phyloP scores from a whole-genome alignment of 2,113 vertebrate genomes.

The Centropus bengalensis region DNA sequence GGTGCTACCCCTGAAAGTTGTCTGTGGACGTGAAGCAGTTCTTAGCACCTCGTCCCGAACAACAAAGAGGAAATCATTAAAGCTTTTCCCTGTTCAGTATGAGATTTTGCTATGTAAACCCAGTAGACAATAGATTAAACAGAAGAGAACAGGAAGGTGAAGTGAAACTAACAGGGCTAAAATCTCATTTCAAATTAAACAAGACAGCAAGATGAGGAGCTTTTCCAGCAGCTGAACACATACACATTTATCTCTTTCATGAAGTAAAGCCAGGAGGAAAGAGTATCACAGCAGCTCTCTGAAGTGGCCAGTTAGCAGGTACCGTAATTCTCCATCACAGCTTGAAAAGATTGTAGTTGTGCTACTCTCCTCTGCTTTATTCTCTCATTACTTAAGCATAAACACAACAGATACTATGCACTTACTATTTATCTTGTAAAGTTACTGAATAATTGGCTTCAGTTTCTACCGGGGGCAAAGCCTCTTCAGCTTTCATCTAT shows the following conservation, averaged over 20 bases:
- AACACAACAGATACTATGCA: background rate
- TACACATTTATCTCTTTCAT: background rate
- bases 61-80: background rate
- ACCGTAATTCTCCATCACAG: background rate
- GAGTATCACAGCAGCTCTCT: background rate
- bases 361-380: background rate
- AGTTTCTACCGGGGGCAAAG: background rate
- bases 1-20: background rate
- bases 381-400: background rate
- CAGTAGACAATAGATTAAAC: background rate
- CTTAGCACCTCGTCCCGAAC: background rate
- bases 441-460: background rate
- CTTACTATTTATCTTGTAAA: background rate
- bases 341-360: background rate
- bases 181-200: background rate
- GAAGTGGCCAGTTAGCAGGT: background rate
- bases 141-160: background rate
- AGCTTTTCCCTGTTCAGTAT: background rate
- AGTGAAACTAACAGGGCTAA: background rate
- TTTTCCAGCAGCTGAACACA: background rate
- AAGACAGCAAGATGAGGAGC: background rate
- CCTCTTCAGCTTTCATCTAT: background rate
- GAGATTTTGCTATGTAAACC: background rate
- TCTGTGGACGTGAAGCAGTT: background rate
- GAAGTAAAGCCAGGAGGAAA: background rate